Conservation (phyloP, 1,140 invertebrate genomes). For the Drosophila funebris region DNA sequence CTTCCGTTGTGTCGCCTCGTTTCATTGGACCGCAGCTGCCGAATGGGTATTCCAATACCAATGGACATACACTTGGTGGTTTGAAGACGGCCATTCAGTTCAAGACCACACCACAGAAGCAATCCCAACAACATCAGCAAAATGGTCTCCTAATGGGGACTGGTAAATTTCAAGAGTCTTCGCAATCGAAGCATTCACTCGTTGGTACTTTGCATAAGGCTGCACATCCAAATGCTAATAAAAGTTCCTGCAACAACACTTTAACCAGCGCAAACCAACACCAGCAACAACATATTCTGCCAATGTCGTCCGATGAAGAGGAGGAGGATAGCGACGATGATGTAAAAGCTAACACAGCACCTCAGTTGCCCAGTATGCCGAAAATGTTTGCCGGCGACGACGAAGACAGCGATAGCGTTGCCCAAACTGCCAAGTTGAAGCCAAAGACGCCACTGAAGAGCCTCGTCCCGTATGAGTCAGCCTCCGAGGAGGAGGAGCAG, state of each 20-base stretch:
- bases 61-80: constrained; percentile 35
- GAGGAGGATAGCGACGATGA: constrained; percentile 56
- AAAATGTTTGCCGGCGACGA: too few relatives aligned
- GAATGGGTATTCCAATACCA: constrained; percentile 59
- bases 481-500: constrained; percentile 75
- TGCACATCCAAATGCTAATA: constrained; percentile 71
- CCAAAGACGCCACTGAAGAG: constrained; percentile 69
- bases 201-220: constrained; percentile 55
- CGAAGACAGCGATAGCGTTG: constrained; percentile 48
- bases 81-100: constrained; percentile 53
- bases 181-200: constrained; percentile 59
- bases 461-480: constrained; percentile 79
- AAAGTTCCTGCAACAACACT: constrained; percentile 75
- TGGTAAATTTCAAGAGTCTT: constrained; percentile 70
- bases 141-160: constrained; percentile 61
- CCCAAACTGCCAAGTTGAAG: constrained; percentile 55
- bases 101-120: constrained; percentile 47
- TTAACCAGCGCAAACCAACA: too few relatives aligned
- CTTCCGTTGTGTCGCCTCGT: constrained; percentile 30
- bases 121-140: constrained; percentile 40
- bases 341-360: constrained; percentile 48
- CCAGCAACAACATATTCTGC: constrained; percentile 65
- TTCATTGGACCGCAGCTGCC: constrained; percentile 77
- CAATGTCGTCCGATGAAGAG: constrained; percentile 71
- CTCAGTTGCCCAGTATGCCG: constrained; percentile 72